Base-by-base conservation (phyloP, 1,140 invertebrate species). In the Drosophila suzukii region DNA sequence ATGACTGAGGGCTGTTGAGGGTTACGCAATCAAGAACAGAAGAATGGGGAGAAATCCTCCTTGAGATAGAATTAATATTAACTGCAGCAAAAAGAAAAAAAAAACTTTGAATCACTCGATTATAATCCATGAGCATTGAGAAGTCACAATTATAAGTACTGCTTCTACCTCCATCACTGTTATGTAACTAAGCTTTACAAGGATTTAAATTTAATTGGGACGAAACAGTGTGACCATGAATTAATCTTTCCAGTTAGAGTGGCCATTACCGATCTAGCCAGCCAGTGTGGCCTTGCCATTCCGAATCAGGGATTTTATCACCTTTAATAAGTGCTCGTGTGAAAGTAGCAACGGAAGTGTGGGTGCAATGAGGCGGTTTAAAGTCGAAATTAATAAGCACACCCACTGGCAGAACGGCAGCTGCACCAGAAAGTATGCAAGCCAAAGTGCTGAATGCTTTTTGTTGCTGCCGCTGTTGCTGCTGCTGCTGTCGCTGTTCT, bases 311-410 rank as follows among this genome's bases (percentile, higher is more conserved):
- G 54, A 20, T 55, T 68, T 71, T 57, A 44, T 32, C 50, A 65
- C 67, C 51, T 70, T 71, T 57, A 68, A 71, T 41, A 41, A 68
- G 63, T 70, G 41, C 38, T 20, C 38, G 30, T 44, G 43, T 46
- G 53, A 17, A 39, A 46, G 55, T 46, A 30, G n/a, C 12, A 38
- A 24, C 34, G 62, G 32, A 50, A 67, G 36, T 72, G 58, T 43
- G 36, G 58, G 43, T 55, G 34, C 56, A 61, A 60, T 67, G 74
- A 54, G 77, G 61, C 51, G 61, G 63, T 56, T 85, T 81, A 86
- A 85, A 86, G 74, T 70, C 57, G 51, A 56, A 68, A 78, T 75
- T 75, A 78, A 81, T 81, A 81, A 74, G 72, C 55, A 51, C 43
- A 62, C 59, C 60, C 44, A 20, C 7, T 27, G 57, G 56, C 54